Evolutionary conservation across 2,888 invertebrate genomes (phyloP).

Genomic region (Operophtera brumata): DNA sequence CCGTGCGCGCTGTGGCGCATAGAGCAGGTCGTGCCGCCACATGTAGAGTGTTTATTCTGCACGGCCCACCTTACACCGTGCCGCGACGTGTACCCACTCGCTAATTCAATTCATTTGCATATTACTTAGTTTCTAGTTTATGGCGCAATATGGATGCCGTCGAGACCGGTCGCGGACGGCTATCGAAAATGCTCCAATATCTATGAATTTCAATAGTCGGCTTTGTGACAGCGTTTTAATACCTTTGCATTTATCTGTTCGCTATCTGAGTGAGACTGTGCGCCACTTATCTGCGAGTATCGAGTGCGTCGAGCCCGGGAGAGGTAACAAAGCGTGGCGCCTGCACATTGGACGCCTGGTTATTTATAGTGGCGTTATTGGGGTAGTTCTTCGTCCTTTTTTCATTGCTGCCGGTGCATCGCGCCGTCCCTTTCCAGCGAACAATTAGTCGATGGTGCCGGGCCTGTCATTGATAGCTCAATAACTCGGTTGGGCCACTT

Average conservation of each 20-base stretch:
- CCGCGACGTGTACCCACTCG: not conserved
- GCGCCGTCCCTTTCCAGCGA: slow-evolving; percentile 37
- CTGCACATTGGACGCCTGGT: slow-evolving; percentile 64
- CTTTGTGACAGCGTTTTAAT: slow-evolving; percentile 27
- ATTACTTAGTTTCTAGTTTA: slow-evolving; percentile 24
- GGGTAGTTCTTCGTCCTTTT: slow-evolving; percentile 41
- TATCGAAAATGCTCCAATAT: slow-evolving; percentile 26
- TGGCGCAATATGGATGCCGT: slow-evolving; percentile 24
- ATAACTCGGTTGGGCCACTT: slow-evolving; percentile 37
- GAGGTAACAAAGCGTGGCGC: slow-evolving; percentile 63
- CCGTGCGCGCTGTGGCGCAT: no score
- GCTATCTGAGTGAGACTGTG: slow-evolving; percentile 20
- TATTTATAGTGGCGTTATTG: slow-evolving; percentile 68
- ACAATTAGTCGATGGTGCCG: slow-evolving; percentile 56
- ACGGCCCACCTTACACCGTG: no score
- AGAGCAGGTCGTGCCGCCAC: no score
- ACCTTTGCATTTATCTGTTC: slow-evolving; percentile 31
- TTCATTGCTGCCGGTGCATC: slow-evolving; percentile 23
- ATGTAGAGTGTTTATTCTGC: no score
- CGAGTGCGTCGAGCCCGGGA: slow-evolving; percentile 38
- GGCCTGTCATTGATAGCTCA: slow-evolving; percentile 44
- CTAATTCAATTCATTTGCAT: slow-evolving; percentile 30
- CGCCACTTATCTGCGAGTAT: slow-evolving; percentile 44
- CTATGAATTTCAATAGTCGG: slow-evolving; percentile 25
- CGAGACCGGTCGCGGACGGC: slow-evolving; percentile 21